Conservation (phyloP, 2,113 vertebrate genomes). For the Caracal caracal region DNA sequence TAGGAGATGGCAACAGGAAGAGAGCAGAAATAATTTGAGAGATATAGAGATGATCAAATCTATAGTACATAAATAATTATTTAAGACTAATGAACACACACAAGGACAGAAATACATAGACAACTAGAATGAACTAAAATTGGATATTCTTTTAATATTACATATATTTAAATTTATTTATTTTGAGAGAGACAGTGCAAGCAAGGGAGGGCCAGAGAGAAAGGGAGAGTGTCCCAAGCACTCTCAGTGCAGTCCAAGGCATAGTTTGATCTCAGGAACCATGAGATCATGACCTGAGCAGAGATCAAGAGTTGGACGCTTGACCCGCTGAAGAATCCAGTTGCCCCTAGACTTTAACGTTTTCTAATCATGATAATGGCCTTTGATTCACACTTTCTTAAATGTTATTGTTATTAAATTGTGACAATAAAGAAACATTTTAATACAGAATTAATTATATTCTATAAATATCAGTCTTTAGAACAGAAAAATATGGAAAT, state of each 20-base stretch:
- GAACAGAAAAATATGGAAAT: background rate
- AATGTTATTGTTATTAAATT: background rate
- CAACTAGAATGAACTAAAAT: background rate
- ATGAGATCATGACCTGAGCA: background rate
- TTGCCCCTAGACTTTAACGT: background rate
- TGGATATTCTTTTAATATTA: background rate
- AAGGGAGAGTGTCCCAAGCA: background rate
- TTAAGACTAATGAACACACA: background rate
- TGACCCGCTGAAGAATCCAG: background rate
- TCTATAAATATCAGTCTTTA: background rate
- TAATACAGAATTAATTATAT: background rate
- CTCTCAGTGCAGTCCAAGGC: background rate
- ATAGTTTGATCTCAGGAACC: background rate
- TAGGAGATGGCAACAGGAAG: background rate
- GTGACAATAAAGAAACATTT: background rate
- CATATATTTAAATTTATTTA: background rate
- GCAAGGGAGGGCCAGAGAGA: background rate
- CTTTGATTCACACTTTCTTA: background rate
- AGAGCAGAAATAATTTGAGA: background rate
- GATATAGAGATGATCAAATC: background rate
- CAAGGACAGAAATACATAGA: background rate
- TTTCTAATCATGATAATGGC: background rate
- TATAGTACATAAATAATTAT: background rate
- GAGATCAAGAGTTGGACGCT: background rate
- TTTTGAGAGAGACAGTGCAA: background rate